phyloP scores from a whole-genome alignment of 2,888 invertebrate species.

The Tridacna gigas region DNA sequence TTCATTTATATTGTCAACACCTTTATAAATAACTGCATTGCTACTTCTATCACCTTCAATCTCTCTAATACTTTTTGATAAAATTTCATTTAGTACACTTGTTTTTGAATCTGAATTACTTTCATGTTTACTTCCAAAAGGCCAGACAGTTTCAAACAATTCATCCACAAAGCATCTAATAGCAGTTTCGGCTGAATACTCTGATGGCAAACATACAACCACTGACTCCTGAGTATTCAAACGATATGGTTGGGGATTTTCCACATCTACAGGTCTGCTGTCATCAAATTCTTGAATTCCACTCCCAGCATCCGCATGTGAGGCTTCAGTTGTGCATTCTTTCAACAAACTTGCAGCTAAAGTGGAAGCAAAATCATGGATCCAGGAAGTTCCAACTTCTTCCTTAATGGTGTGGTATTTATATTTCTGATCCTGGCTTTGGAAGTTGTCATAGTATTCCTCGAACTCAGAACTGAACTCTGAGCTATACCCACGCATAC shows the following conservation, averaged over 20 bases:
- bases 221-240: slow-evolving; percentile 22
- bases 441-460: slow-evolving; percentile 79
- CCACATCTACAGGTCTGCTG: slow-evolving; percentile 51
- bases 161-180: slow-evolving; percentile 60
- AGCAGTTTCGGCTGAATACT: slow-evolving; percentile 18
- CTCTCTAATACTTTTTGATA: background rate
- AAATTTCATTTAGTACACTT: background rate
- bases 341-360: slow-evolving; percentile 64
- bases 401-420: slow-evolving; percentile 78
- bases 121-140: slow-evolving; percentile 42
- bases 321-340: slow-evolving; percentile 73
- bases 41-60: slow-evolving; percentile 10
- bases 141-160: slow-evolving; percentile 62
- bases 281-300: slow-evolving; percentile 68
- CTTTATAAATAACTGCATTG: background rate
- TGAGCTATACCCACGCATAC: slow-evolving; percentile 79
- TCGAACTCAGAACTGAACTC: slow-evolving; percentile 83
- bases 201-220: background rate
- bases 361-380: slow-evolving; percentile 76
- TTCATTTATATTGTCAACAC: slow-evolving; percentile 33
- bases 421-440: slow-evolving; percentile 71
- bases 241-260: slow-evolving; percentile 58
- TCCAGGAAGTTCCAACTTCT: slow-evolving; percentile 66
- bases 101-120: background rate
- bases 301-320: slow-evolving; percentile 61